Conservation (phyloP, 2,797 vertebrate genomes). For the Neosilurus mollespiculum region DNA sequence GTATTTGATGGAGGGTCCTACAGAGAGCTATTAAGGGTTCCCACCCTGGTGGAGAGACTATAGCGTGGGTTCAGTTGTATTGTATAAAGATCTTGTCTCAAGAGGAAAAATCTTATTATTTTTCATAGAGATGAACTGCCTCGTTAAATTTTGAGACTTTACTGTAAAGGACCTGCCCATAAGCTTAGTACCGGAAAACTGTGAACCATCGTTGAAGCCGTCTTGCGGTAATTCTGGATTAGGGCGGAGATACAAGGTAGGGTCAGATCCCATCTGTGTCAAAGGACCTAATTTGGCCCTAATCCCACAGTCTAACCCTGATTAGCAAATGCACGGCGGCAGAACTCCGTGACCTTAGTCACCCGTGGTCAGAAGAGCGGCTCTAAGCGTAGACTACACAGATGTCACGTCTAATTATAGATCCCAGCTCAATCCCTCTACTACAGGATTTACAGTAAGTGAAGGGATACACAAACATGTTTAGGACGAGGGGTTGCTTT, state of each 20-base stretch:
- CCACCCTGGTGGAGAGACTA: neutral
- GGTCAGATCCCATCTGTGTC: conserved; percentile 29
- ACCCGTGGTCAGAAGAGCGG: neutral
- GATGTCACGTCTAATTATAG: conserved; percentile 48
- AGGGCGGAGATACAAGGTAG: conserved; percentile 25
- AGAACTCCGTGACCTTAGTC: conserved; percentile 30
- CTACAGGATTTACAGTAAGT: neutral
- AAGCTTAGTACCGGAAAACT: neutral
- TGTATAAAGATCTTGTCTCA: neutral
- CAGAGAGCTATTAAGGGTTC: neutral
- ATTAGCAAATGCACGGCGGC: conserved; percentile 56
- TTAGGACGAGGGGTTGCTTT: neutral
- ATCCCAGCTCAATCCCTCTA: conserved; percentile 31
- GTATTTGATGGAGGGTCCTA: neutral
- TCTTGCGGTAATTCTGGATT: conserved; percentile 47
- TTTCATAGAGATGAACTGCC: neutral
- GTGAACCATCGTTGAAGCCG: neutral
- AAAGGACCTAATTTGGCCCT: conserved; percentile 54
- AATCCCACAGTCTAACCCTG: conserved; percentile 59
- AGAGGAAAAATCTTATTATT: neutral
- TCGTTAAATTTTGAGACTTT: neutral
- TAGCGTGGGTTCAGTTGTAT: neutral
- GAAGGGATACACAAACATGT: neutral
- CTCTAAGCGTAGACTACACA: conserved; percentile 14
- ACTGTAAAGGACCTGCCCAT: neutral